Percentiles rank a stretch among this genome's conserved stretches.
These are phyloP conservation scores for Drosophila acutilabella DNA, from an alignment of 2,888 invertebrate species.

Conservation along the genomic window DNA sequence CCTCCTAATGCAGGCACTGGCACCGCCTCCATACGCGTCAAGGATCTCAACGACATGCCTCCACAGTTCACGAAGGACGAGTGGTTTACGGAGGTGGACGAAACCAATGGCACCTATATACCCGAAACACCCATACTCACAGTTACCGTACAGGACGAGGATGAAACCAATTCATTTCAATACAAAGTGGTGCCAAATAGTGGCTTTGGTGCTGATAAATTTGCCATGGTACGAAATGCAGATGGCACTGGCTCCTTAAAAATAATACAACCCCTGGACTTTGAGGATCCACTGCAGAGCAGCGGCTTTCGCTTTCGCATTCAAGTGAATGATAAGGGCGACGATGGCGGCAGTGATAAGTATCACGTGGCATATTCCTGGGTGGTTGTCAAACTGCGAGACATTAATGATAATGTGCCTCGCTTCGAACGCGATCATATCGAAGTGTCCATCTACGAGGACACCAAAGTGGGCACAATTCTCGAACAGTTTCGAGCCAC, in stretches of 20 bases:
- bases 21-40: slow-evolving; percentile 96
- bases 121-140: slow-evolving; percentile 97
- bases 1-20: slow-evolving; percentile 86
- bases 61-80: slow-evolving; percentile 98
- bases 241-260: slow-evolving; percentile 97
- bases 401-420: slow-evolving; percentile 98
- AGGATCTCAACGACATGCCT: slow-evolving; percentile 99
- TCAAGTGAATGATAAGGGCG: slow-evolving; percentile 95
- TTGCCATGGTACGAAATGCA: slow-evolving; percentile 97
- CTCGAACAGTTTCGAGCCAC: slow-evolving; percentile 97
- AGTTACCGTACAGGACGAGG: slow-evolving; percentile 97
- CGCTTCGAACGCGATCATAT: slow-evolving; percentile 96
- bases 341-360: slow-evolving; percentile 96
- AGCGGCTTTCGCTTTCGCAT: slow-evolving; percentile 97
- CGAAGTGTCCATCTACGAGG: slow-evolving; percentile 95
- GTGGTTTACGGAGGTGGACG: slow-evolving; percentile 97
- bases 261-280: slow-evolving; percentile 97
- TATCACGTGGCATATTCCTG: slow-evolving; percentile 98
- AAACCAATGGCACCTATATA: slow-evolving; percentile 95
- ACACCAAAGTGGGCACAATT: slow-evolving; percentile 94
- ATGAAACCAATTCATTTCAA: slow-evolving; percentile 97
- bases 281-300: slow-evolving; percentile 96
- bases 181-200: slow-evolving; percentile 97
- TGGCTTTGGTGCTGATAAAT: slow-evolving; percentile 97
- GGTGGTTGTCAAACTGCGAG: slow-evolving; percentile 95